A percentile compares a stretch with the other conserved stretches of the same genome.
Conservation (phyloP, 2,797 vertebrate species). For the Hapalemur alaotrensis region DNA sequence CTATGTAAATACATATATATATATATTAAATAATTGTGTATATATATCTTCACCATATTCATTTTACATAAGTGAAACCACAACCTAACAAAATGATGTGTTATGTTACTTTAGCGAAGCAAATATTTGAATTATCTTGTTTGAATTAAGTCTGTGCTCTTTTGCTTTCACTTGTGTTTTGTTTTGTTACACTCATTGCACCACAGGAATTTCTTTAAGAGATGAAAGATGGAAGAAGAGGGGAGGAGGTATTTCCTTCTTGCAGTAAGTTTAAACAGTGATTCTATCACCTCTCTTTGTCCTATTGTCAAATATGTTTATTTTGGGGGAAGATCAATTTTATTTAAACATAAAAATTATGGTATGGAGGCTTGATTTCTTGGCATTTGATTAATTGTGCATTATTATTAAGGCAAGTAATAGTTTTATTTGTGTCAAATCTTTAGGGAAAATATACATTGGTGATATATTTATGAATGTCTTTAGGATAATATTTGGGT, state of each 20-base stretch:
- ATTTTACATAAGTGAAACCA: background rate
- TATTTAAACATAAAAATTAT: background rate
- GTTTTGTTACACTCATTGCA: background rate
- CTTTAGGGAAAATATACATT: background rate
- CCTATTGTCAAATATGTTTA: background rate
- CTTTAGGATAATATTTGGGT: background rate
- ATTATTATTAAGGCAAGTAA: background rate
- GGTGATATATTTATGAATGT: background rate
- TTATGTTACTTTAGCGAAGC: background rate
- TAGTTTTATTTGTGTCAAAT: background rate
- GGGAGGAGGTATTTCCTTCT: background rate
- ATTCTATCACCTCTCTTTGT: background rate
- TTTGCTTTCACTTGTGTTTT: background rate
- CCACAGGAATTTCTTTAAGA: background rate
- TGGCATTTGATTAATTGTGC: background rate
- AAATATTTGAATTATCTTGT: background rate
- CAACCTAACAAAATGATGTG: background rate
- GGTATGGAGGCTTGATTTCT: background rate
- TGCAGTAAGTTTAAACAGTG: background rate
- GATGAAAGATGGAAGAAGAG: background rate
- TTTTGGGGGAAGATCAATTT: background rate
- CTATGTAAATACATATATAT: background rate
- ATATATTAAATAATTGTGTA: background rate
- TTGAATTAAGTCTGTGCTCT: background rate
- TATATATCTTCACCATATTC: background rate